Conservation (phyloP, 2,113 vertebrate species). For the Pardalotus punctatus region DNA sequence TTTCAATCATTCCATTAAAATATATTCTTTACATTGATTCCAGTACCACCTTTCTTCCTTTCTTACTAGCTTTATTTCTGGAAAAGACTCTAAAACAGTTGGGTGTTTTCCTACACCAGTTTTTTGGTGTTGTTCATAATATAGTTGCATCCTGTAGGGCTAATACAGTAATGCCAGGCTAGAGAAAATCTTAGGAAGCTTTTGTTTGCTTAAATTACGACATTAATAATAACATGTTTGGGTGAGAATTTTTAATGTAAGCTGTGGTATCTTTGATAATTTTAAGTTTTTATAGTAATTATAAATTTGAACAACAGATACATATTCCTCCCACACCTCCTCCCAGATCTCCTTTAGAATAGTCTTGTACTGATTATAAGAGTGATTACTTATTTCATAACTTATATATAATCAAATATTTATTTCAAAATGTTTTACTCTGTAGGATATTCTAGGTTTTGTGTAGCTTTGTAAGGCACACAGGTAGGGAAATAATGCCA, state of each 20-base stretch:
- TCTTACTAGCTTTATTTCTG: background rate
- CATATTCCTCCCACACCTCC: accelerated
- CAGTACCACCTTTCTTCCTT: background rate
- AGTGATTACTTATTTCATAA: background rate
- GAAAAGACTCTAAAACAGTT: background rate
- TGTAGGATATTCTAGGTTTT: background rate
- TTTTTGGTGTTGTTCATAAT: background rate
- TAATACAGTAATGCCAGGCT: background rate
- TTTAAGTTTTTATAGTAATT: background rate
- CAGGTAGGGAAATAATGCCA: background rate
- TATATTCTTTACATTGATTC: background rate
- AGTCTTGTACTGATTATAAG: background rate
- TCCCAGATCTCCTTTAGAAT: background rate
- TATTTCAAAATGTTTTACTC: background rate
- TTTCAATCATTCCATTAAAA: background rate
- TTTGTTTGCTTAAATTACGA: background rate
- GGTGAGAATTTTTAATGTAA: background rate
- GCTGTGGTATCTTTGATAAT: background rate
- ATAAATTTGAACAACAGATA: background rate
- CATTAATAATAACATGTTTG: background rate
- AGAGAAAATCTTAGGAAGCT: background rate
- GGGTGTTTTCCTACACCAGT: background rate
- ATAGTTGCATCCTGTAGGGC: background rate
- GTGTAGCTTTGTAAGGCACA: background rate
- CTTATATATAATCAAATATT: background rate